Percentiles rank a stretch among this genome's conserved stretches.
Evolutionary conservation across 2,113 vertebrate species (phyloP).

Genomic region (Galbula dea): DNA sequence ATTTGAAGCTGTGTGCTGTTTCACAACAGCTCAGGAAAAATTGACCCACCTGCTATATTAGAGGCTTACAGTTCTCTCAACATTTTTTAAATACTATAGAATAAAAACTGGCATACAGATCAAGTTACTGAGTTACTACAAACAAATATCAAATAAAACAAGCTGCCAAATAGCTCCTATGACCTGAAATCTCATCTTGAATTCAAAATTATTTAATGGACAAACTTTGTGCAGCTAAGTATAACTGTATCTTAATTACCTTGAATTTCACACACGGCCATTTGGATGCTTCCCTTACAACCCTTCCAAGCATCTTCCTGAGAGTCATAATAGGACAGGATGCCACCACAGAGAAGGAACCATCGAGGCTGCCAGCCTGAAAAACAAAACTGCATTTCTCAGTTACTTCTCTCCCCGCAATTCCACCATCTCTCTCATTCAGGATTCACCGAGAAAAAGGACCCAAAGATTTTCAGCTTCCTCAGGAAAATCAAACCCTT

Average conservation of each 20-base stretch:
- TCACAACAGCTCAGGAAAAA: neutral
- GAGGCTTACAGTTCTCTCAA: neutral
- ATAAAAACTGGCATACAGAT: neutral
- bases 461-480: neutral
- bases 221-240: neutral
- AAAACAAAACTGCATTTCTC: slow-evolving; percentile 23
- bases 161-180: neutral
- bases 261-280: slow-evolving; percentile 98
- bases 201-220: neutral
- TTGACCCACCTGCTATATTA: neutral
- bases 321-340: slow-evolving; percentile 95
- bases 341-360: slow-evolving; percentile 94
- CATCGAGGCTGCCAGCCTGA: slow-evolving; percentile 98
- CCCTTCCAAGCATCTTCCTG: slow-evolving; percentile 98
- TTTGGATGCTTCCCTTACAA: slow-evolving; percentile 97
- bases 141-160: neutral
- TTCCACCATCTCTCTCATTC: neutral
- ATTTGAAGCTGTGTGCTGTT: neutral
- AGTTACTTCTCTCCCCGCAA: neutral
- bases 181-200: neutral
- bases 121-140: neutral
- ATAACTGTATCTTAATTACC: slow-evolving; percentile 70
- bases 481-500: neutral
- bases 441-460: neutral
- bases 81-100: neutral